Percentiles rank a stretch among this genome's conserved stretches.
These are phyloP conservation scores for Meloidogyne hapla DNA, from an alignment of 1,140 invertebrate genomes.

Conservation along the genomic window DNA sequence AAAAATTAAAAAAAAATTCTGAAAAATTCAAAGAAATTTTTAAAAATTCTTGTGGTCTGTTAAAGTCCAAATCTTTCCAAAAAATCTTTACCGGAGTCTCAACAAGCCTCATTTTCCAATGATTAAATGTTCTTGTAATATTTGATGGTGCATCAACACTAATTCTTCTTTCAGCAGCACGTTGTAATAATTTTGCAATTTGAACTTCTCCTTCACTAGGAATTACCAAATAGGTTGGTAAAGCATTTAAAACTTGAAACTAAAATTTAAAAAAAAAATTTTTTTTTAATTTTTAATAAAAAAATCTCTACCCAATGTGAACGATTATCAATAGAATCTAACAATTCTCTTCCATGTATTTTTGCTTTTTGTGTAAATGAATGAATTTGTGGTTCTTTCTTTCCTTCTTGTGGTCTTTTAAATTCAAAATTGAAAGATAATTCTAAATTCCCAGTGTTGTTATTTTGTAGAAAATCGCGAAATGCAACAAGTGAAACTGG, in stretches of 20 bases:
- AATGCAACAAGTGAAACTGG: conserved; percentile 56
- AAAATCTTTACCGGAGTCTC: not conserved
- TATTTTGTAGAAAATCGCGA: conserved; percentile 32
- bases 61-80: too few relatives aligned
- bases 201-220: conserved; percentile 60
- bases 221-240: conserved; percentile 49
- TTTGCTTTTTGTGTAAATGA: conserved; percentile 24
- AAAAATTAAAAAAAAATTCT: not conserved
- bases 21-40: too few relatives aligned
- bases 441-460: conserved; percentile 16
- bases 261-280: conserved; percentile 19
- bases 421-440: conserved; percentile 53
- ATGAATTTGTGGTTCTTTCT: conserved; percentile 51
- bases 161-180: not conserved
- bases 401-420: conserved; percentile 29
- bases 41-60: too few relatives aligned
- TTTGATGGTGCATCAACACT: not conserved
- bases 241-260: conserved; percentile 33
- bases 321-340: conserved; percentile 14
- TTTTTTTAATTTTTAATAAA: not conserved
- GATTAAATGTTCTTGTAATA: conserved; percentile 12
- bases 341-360: not conserved
- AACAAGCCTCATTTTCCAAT: conserved; percentile 22
- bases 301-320: conserved; percentile 7
- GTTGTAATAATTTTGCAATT: conserved; percentile 30